These are phyloP conservation scores for Mionectes macconnelli DNA, from an alignment of 2,113 vertebrate species.

Conservation along the genomic window DNA sequence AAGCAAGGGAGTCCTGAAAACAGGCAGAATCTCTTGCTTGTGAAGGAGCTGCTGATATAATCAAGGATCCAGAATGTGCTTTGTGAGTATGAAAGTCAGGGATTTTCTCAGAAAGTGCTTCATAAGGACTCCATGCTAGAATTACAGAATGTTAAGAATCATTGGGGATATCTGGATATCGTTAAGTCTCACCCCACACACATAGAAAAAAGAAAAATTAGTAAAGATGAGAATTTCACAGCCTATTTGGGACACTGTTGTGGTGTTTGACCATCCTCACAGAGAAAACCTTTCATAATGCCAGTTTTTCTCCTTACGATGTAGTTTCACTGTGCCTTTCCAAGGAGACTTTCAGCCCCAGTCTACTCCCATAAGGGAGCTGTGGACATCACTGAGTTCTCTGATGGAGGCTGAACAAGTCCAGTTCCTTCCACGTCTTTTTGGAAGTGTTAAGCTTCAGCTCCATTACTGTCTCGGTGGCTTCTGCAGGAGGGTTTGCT, in stretches of 20 bases:
- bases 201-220: background rate
- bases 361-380: accelerated
- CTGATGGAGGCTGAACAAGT: background rate
- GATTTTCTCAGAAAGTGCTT: background rate
- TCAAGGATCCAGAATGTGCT: background rate
- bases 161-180: background rate
- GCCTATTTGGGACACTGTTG: background rate
- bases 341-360: background rate
- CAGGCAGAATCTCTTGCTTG: background rate
- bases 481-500: background rate
- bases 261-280: background rate
- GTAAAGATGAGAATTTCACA: background rate
- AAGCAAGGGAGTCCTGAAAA: background rate
- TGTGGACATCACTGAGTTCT: background rate
- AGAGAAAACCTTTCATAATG: background rate
- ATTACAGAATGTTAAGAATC: background rate
- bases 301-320: background rate
- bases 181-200: background rate
- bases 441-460: background rate
- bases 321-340: background rate
- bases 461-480: background rate
- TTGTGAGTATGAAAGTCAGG: background rate
- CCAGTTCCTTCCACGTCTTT: background rate
- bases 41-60: background rate
- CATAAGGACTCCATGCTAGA: accelerated